Evolutionary conservation across 2,797 vertebrate species (phyloP).

Genomic region (Serranus cabrilla): DNA sequence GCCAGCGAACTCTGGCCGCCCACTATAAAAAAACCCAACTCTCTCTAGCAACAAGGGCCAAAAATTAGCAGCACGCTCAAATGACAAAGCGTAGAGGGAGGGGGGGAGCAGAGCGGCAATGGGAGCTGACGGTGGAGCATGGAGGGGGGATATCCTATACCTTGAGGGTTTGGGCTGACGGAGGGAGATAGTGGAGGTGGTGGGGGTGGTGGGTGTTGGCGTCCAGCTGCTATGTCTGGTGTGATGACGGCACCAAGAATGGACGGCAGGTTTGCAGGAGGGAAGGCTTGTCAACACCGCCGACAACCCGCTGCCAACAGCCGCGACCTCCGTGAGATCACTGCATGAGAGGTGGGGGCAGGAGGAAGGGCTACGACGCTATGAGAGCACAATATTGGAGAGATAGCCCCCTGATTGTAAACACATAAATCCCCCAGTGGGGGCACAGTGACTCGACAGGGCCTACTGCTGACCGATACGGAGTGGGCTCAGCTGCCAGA

Average conservation of each 20-base stretch:
- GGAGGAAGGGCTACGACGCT: conserved; percentile 26
- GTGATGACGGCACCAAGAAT: conserved; percentile 83
- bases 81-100: conserved; percentile 66
- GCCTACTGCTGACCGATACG: conserved; percentile 50
- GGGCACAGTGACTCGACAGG: conserved; percentile 70
- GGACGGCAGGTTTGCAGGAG: conserved; percentile 73
- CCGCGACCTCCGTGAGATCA: conserved; percentile 65
- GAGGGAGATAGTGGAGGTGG: conserved; percentile 51
- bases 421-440: conserved; percentile 72
- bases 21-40: conserved; percentile 78
- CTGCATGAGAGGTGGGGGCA: conserved; percentile 34
- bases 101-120: conserved; percentile 42
- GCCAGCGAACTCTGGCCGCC: conserved; percentile 42
- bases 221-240: conserved; percentile 77
- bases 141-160: conserved; percentile 78
- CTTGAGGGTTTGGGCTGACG: conserved; percentile 62
- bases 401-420: conserved; percentile 71
- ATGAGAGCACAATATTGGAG: conserved; percentile 62
- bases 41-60: conserved; percentile 88
- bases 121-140: conserved; percentile 47
- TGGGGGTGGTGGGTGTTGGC: conserved; percentile 45
- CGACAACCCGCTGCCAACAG: conserved; percentile 70
- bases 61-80: conserved; percentile 82
- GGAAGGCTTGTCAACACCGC: conserved; percentile 78
- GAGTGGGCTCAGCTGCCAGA: conserved; percentile 50